These are phyloP conservation scores for Hypsopygia costalis DNA, from an alignment of 2,888 invertebrate species.

Conservation along the genomic window DNA sequence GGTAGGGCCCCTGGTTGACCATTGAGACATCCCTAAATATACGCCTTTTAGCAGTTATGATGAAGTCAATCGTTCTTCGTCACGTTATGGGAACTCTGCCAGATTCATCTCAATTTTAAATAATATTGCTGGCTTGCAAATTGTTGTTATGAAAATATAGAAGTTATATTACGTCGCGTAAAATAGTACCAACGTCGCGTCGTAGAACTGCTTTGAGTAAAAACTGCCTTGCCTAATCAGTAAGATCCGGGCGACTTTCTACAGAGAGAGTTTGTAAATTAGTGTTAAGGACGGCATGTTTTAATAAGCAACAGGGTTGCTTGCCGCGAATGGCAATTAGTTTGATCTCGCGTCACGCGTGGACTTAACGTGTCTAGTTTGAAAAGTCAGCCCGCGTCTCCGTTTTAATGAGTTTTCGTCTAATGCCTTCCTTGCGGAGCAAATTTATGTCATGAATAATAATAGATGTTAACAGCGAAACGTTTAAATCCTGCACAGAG, in stretches of 20 bases:
- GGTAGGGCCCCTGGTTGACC: no score
- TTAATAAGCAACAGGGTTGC: conserved; percentile 66
- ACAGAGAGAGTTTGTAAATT: conserved; percentile 46
- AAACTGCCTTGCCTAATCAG: neutral
- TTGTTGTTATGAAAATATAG: no score
- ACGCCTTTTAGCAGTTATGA: no score
- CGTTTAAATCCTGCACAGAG: conserved; percentile 70
- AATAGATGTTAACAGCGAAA: conserved; percentile 66
- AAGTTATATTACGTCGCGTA: no score
- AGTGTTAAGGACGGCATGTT: conserved; percentile 59
- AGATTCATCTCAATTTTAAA: no score
- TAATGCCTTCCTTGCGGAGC: conserved; percentile 71
- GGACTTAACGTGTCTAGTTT: conserved; percentile 78
- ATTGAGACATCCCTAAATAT: no score
- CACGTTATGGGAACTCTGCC: no score
- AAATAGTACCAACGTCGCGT: no score
- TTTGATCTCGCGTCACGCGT: conserved; percentile 66
- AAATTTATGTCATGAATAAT: conserved; percentile 80
- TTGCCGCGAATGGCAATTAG: conserved; percentile 71
- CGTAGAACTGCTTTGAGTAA: no score
- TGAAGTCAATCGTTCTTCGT: no score
- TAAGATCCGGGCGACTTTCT: neutral
- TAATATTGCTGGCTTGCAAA: no score
- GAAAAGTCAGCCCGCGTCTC: conserved; percentile 76
- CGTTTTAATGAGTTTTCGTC: conserved; percentile 78